Base-by-base conservation (phyloP, 2,888 invertebrate genomes). In the Sthenelais limicola region DNA sequence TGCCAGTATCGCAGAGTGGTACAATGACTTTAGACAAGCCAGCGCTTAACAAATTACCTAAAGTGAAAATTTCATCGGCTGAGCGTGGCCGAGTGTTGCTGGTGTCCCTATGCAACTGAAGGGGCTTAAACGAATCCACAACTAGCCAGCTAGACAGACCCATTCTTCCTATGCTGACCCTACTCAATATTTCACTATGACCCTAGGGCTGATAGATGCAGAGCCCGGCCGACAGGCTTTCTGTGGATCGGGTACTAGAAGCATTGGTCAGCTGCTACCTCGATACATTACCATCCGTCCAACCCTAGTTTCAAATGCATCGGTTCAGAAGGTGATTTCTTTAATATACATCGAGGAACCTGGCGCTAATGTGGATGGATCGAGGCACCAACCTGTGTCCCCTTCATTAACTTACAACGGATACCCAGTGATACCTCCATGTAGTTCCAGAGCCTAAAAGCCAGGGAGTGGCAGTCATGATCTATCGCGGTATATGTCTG, bases 101-200 rank as follows among this genome's bases (percentile, higher is more conserved):
- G 32, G 56, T 3, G 15, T 32, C 33, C 9, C 9, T 30, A 18
- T 18, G 33, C 9, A 5, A 3, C 32, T 28, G 56, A 35, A 32
- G 30, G 52, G 3, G 7, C 33, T 15, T 3, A 24, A n/a, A 52
- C 52, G 21, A 51, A 12, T 26, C 51, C 51, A n/a, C 52, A 52
- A 15, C 43, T 43, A 43, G 15, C 43, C n/a, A n/a, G n/a, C n/a
- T n/a, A n/a, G n/a, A n/a, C n/a, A n/a, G n/a, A n/a, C n/a, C n/a
- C n/a, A n/a, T n/a, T n/a, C n/a, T n/a, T n/a, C n/a, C n/a, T n/a
- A n/a, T n/a, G 26, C 38, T 62, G 62, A 38, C 62, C 62, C 62
- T 62, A 62, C 62, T 62, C 38, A 62, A 62, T 62, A 62, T 62
- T 62, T 62, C 38, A 62, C 62, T 38, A 24, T 62, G 62, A 62